phyloP scores from a whole-genome alignment of 2,113 vertebrate species.

The Hyperopisus bebe region DNA sequence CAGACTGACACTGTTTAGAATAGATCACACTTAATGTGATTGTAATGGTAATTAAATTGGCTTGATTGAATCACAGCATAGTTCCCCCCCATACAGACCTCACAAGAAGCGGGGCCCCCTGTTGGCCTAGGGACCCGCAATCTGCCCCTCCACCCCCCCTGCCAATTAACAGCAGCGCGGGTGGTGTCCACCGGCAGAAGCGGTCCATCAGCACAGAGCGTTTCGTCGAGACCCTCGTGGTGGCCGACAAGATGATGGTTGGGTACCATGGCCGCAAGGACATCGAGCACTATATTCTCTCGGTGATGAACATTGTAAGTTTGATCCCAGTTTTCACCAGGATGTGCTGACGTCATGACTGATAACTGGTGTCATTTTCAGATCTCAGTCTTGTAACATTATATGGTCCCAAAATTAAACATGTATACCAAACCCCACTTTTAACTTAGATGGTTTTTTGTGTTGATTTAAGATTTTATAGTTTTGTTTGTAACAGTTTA shows the following conservation, averaged over 20 bases:
- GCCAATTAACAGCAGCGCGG: conserved; percentile 51
- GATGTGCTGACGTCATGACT: neutral
- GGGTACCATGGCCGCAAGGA: conserved; percentile 97
- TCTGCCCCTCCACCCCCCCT: conserved; percentile 46
- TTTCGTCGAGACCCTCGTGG: conserved; percentile 93
- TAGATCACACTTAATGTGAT: neutral
- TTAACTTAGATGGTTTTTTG: neutral
- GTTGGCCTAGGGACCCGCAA: conserved; percentile 56
- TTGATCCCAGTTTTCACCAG: conserved; percentile 68
- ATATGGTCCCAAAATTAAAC: neutral
- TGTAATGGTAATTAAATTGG: neutral
- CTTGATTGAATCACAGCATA: neutral
- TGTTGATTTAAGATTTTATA: neutral
- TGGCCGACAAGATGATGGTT: conserved; percentile 99
- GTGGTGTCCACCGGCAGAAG: conserved; percentile 59
- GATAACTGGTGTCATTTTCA: neutral
- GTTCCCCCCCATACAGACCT: conserved; percentile 61
- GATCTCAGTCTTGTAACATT: neutral
- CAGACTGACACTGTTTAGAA: neutral
- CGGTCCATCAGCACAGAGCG: conserved; percentile 89
- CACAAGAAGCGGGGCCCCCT: conserved; percentile 60
- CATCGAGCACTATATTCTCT: conserved; percentile 96
- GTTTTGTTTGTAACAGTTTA: neutral
- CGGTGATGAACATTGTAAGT: conserved; percentile 99
- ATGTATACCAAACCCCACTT: neutral